Evolutionary conservation across 1,140 invertebrate genomes (phyloP).

Genomic region (Heterodera carotae): DNA sequence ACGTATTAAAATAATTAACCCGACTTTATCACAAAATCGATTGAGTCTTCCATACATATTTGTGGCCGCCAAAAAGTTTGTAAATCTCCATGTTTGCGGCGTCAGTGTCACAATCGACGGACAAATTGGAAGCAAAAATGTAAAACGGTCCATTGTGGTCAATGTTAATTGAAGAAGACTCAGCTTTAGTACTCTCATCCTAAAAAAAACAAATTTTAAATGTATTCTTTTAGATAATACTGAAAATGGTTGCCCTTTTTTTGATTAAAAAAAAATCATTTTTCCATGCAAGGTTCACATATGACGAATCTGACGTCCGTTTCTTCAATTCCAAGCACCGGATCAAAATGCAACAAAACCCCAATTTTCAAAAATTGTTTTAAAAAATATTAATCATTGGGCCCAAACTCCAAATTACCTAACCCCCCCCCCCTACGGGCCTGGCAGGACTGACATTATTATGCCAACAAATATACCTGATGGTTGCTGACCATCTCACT

Average conservation of each 20-base stretch:
- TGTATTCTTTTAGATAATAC: too few relatives aligned
- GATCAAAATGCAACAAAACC: too few relatives aligned
- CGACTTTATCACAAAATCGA: neutral
- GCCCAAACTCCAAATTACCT: too few relatives aligned
- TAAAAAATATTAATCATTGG: too few relatives aligned
- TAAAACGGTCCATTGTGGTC: constrained; percentile 18
- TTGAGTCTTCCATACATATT: neutral
- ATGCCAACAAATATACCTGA: constrained; percentile 15
- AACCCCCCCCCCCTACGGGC: too few relatives aligned
- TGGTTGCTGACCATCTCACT: constrained; percentile 20
- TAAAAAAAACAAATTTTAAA: constrained; percentile 1
- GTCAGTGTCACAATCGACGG: neutral
- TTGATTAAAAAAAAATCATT: too few relatives aligned
- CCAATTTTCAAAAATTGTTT: too few relatives aligned
- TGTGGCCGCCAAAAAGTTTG: constrained; percentile 9
- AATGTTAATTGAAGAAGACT: constrained; percentile 9
- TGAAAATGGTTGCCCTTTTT: too few relatives aligned
- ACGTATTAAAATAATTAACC: neutral
- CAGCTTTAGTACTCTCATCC: neutral
- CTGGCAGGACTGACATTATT: too few relatives aligned
- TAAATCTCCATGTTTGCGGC: neutral
- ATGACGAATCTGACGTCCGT: too few relatives aligned
- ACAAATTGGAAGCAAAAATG: constrained; percentile 14
- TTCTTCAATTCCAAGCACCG: too few relatives aligned
- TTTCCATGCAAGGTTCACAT: too few relatives aligned